Base-by-base conservation (phyloP, 2,113 vertebrate genomes). In the Orcinus orca region DNA sequence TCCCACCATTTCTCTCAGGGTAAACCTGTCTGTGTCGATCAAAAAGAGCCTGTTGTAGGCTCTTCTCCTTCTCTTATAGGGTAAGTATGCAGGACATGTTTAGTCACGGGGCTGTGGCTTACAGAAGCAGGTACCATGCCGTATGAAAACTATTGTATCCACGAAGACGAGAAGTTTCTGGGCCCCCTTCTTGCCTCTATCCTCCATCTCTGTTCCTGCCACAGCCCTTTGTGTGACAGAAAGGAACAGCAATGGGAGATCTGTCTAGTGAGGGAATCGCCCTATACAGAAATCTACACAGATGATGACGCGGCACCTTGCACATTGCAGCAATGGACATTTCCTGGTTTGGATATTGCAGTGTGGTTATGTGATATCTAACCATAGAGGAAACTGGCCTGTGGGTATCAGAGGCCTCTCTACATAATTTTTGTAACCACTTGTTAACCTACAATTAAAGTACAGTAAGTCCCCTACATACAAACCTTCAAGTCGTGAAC, bases 251-350 rank as follows among this genome's bases (percentile, higher is more conserved):
- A 29, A 4, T 14, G 58, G 25, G 4, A 21, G 31, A 21, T 9
- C 2, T 36, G 4, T n/a, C 33, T 60, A 17, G 23, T 3, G 62
- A 76, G 3, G 26, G 50, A 55, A 4, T 44, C 10, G 62, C 1
- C 12, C 21, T 11, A 4, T 36, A 10, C 5, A n/a, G 12, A 31
- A 13, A 3, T 0, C n/a, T 20, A 13, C 62, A 4, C 4, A 21
- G 17, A 11, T 10, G 62, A 14, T 3, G 33, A 21, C 1, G 17
- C 3, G 5, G 44, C 6, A 14, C n/a, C 14, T 10, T 4, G 8
- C 1, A 11, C 3, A 0, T 3, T 1, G 9, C 17, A 31, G 50
- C 18, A 11, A 2, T 0, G 15, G 1, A 0, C 3, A 0, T n/a
- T 12, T 60, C 47, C 38, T 3, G 11, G 26, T 6, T 7, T 6